Evolutionary conservation across 2,797 vertebrate species (phyloP).

Genomic region (Gymnoscopelus braueri): DNA sequence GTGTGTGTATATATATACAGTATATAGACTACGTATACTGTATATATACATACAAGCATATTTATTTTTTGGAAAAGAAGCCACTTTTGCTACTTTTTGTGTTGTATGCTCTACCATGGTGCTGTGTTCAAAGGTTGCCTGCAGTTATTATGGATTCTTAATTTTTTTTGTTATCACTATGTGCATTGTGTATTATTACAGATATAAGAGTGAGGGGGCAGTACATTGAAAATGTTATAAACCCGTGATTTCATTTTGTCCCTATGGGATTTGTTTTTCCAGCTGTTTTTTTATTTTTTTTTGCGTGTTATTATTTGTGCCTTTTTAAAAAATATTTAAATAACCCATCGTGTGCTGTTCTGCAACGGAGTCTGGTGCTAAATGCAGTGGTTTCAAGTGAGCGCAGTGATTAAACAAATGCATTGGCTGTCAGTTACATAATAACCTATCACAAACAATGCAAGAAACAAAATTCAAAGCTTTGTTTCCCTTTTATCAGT

Average conservation of each 20-base stretch:
- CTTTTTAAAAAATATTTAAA: slow-evolving; percentile 76
- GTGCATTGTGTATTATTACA: slow-evolving; percentile 70
- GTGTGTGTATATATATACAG: too few species aligned
- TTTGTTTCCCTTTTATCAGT: slow-evolving; percentile 67
- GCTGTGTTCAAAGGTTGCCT: slow-evolving; percentile 80
- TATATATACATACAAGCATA: slow-evolving; percentile 73
- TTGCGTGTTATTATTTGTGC: slow-evolving; percentile 69
- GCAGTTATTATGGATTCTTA: slow-evolving; percentile 64
- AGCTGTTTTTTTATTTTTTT: slow-evolving; percentile 29
- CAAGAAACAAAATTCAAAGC: slow-evolving; percentile 76
- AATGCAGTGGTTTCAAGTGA: slow-evolving; percentile 61
- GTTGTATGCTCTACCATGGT: slow-evolving; percentile 76
- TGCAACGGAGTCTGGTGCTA: slow-evolving; percentile 77
- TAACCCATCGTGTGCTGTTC: slow-evolving; percentile 59
- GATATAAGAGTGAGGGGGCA: slow-evolving; percentile 56
- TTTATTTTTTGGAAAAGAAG: slow-evolving; percentile 83
- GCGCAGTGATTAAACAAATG: slow-evolving; percentile 41
- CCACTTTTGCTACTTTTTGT: slow-evolving; percentile 69
- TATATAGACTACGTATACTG: too few species aligned
- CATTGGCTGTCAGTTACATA: slow-evolving; percentile 50
- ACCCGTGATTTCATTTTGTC: slow-evolving; percentile 83
- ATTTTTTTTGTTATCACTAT: slow-evolving; percentile 58
- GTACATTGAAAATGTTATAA: slow-evolving; percentile 58
- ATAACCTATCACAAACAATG: slow-evolving; percentile 63
- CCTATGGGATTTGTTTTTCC: slow-evolving; percentile 78